These are phyloP conservation scores for Diadegma fenestrale DNA, from an alignment of 2,888 invertebrate species.

Conservation along the genomic window DNA sequence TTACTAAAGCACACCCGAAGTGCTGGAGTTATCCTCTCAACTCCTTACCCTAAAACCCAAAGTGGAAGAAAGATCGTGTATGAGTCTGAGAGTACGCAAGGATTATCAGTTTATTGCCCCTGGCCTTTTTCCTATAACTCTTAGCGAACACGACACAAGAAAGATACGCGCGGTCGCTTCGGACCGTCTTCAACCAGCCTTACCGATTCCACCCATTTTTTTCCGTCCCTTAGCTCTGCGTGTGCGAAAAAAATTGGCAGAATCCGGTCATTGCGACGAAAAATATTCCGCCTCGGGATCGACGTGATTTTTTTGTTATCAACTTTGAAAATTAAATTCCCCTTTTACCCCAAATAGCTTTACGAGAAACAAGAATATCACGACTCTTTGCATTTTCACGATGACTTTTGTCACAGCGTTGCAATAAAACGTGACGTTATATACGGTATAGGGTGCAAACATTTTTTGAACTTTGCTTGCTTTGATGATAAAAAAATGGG, in stretches of 20 bases:
- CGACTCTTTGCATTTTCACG: too few relatives aligned
- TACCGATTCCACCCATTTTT: slow-evolving; percentile 28
- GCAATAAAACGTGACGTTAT: neutral
- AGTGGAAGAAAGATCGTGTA: slow-evolving; percentile 38
- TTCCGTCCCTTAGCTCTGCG: neutral
- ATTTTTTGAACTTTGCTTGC: neutral
- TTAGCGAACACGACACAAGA: slow-evolving; percentile 33
- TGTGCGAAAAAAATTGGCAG: too few relatives aligned
- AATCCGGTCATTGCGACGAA: too few relatives aligned
- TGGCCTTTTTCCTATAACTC: slow-evolving; percentile 51
- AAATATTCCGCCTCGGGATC: too few relatives aligned
- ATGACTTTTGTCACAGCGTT: neutral
- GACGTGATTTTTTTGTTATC: too few relatives aligned
- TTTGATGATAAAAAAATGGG: neutral
- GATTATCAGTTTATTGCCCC: slow-evolving; percentile 75
- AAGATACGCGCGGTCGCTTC: slow-evolving; percentile 23
- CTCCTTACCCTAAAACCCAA: slow-evolving; percentile 69
- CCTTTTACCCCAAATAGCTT: too few relatives aligned
- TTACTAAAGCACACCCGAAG: slow-evolving; percentile 33
- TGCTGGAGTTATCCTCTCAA: slow-evolving; percentile 70
- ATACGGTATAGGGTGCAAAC: neutral
- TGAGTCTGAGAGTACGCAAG: slow-evolving; percentile 68
- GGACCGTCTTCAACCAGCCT: slow-evolving; percentile 27
- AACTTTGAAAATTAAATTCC: too few relatives aligned
- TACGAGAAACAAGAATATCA: too few relatives aligned